Evolutionary conservation across 2,113 vertebrate genomes (phyloP).

Genomic region (Vireo altiloquus): DNA sequence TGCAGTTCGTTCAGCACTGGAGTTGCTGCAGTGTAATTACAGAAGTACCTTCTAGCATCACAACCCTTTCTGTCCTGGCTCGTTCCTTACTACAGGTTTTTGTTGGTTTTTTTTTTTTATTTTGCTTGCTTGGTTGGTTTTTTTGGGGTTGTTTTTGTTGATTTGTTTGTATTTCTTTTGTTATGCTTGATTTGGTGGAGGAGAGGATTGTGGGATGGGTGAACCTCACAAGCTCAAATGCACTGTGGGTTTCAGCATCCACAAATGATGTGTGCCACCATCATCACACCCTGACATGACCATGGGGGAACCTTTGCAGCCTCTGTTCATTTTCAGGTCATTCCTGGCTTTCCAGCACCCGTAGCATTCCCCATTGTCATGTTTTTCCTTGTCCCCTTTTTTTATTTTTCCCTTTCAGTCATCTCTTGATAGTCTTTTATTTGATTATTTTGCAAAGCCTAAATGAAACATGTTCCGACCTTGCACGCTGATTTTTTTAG

Average conservation of each 20-base stretch:
- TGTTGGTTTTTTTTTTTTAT: background rate
- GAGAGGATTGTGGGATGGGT: background rate
- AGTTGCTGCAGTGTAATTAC: background rate
- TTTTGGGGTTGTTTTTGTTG: background rate
- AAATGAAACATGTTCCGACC: background rate
- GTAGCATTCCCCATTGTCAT: background rate
- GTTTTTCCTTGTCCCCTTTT: background rate
- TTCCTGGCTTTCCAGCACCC: background rate
- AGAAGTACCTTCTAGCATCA: background rate
- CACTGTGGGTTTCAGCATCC: background rate
- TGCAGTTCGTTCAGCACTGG: background rate
- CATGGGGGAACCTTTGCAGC: background rate
- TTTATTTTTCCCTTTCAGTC: background rate
- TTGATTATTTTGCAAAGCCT: background rate
- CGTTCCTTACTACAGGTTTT: accelerated
- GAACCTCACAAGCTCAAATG: background rate
- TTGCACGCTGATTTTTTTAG: background rate
- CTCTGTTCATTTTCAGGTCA: background rate
- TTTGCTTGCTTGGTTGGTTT: background rate
- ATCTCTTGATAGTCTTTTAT: background rate
- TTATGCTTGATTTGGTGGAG: background rate
- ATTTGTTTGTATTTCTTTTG: background rate
- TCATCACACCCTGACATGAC: background rate
- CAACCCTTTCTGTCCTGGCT: background rate
- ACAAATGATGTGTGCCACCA: background rate